A percentile compares a stretch with the other conserved stretches of the same genome.
Evolutionary conservation across 2,888 invertebrate genomes (phyloP).

Genomic region (Helleia helle): DNA sequence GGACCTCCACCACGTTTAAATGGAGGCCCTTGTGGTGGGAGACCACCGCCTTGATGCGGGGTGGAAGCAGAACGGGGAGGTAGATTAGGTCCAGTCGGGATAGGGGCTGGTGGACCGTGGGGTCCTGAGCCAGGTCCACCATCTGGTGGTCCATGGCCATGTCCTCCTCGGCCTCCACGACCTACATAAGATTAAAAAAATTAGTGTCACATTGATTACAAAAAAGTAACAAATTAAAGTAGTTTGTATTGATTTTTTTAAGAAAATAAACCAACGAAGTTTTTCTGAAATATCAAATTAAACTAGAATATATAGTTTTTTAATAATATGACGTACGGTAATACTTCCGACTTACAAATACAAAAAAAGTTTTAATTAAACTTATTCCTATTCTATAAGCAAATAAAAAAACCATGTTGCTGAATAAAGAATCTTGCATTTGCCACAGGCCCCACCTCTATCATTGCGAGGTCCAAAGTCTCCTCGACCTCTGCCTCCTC

Average conservation of each 20-base stretch:
- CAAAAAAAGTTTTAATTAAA: no score
- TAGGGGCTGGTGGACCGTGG: slow-evolving; percentile 14
- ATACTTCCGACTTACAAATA: no score
- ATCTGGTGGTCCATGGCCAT: slow-evolving; percentile 33
- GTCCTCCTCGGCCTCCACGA: slow-evolving; percentile 39
- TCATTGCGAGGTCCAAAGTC: slow-evolving; percentile 56
- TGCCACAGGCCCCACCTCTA: slow-evolving; percentile 51
- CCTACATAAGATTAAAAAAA: no score
- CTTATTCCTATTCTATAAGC: no score
- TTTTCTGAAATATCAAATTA: no score
- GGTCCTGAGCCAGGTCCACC: slow-evolving; percentile 20
- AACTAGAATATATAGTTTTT: no score
- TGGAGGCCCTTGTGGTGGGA: slow-evolving; percentile 30
- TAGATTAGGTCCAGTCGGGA: slow-evolving; percentile 20
- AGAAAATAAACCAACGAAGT: no score
- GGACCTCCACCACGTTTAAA: slow-evolving; percentile 54
- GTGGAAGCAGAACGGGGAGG: slow-evolving; percentile 25
- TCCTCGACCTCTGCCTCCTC: slow-evolving; percentile 56
- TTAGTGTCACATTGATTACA: no score
- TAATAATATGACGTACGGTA: no score
- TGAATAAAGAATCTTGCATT: slow-evolving; percentile 56
- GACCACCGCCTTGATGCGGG: slow-evolving; percentile 28
- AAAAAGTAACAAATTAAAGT: no score
- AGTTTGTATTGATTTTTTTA: no score
- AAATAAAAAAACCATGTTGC: no score